phyloP scores from a whole-genome alignment of 1,140 invertebrate species.

The Pinna nobilis region DNA sequence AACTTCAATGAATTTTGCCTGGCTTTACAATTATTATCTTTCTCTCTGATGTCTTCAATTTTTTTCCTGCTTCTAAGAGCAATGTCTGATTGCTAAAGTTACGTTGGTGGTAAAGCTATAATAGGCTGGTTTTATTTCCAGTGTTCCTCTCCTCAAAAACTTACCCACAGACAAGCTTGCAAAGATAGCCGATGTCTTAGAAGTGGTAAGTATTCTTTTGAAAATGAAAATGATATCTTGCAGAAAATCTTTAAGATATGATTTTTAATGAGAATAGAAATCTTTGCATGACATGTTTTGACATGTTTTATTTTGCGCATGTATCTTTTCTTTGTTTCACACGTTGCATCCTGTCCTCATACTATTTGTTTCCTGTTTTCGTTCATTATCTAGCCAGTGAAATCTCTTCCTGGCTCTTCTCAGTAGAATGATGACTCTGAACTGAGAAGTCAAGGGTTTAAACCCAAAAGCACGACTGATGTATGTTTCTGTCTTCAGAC shows the following conservation, averaged over 20 bases:
- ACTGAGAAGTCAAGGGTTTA: too few species aligned
- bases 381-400: too few species aligned
- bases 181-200: conserved; percentile 98
- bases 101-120: too few species aligned
- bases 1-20: not conserved
- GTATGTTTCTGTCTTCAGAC: too few species aligned
- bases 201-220: conserved; percentile 84
- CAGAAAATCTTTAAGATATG: not conserved
- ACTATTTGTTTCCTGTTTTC: too few species aligned
- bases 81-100: too few species aligned
- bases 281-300: not conserved
- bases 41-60: not conserved
- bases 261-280: too few species aligned
- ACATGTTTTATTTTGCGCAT: not conserved
- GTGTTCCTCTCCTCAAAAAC: conserved; percentile 97
- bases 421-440: too few species aligned
- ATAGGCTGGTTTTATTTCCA: conserved; percentile 78
- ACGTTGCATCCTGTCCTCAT: not conserved
- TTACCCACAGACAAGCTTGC: conserved; percentile 97
- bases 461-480: too few species aligned
- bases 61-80: too few species aligned
- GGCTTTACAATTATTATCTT: conserved; percentile 1
- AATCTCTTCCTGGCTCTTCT: too few species aligned
- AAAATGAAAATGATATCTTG: not conserved
- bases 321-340: too few species aligned